Base-by-base conservation (phyloP, 2,888 invertebrate genomes). In the Sthenelais limicola region DNA sequence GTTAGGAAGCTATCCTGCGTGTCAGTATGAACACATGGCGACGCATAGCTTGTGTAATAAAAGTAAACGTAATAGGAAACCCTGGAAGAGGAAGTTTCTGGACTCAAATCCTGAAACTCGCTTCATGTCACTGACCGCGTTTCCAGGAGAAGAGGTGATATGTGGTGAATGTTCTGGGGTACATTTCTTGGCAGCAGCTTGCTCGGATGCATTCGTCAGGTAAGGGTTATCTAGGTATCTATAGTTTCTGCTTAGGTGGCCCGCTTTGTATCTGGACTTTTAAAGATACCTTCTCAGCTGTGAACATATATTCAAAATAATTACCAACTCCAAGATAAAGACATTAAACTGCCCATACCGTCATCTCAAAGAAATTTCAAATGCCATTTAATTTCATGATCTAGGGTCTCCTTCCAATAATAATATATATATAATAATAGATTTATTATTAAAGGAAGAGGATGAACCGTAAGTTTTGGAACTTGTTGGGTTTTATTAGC, bases 131-230 rank as follows among this genome's bases (percentile, higher is more conserved):
- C 62, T 83, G 7, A 73, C 75, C 12, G 76, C 83, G 49, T 35
- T 75, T 15, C 71, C 73, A n/a, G 68, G 82, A 83, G 73, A 58
- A 5, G 74, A 74, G 9, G 68, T 82, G 83, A 74, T 77, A 30
- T 54, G 56, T 74, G 33, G 58, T 5, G 32, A 7, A 3, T 7
- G 24, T 28, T 18, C n/a, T 28, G 18, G 51, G 15, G 67, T 73
- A 62, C 48, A 72, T 21, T 9, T 75, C 3, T 87, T 90, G 71
- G 91, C 91, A 74, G 89, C 92, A 0, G 94, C 92, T 0, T 93
- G 94, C 82, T 94, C 94, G 0, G 94, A 94, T 87, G 92, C 93
- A 9, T 90, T 88, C 80, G 83, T 94, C 15, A 90, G 93, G 89
- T 89, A 72, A 43, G 62, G 3, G 28, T 18, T 32, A 52, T 43